These are phyloP conservation scores for Dipodomys merriami DNA, from an alignment of 2,113 vertebrate genomes.

Conservation along the genomic window DNA sequence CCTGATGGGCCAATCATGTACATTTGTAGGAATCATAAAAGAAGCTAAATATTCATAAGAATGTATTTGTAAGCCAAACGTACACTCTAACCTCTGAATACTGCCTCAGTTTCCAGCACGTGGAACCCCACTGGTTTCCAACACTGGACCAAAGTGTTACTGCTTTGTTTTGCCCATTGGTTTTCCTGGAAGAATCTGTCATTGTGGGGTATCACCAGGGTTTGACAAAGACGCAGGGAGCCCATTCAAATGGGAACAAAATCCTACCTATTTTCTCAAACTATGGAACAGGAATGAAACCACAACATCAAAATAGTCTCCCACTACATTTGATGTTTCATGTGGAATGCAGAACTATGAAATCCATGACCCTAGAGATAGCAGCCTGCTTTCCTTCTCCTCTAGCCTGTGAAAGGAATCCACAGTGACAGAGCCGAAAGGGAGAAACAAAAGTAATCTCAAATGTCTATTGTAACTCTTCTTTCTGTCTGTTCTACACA, in stretches of 20 bases:
- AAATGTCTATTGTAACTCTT: constrained; percentile 76
- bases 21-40: background rate
- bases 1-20: background rate
- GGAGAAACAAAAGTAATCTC: constrained; percentile 69
- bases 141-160: background rate
- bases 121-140: background rate
- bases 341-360: background rate
- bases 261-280: constrained; percentile 26
- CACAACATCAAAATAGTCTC: background rate
- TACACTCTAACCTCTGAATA: background rate
- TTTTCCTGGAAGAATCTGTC: constrained; percentile 42
- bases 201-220: background rate
- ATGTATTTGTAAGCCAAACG: background rate
- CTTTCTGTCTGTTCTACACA: background rate
- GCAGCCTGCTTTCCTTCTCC: background rate
- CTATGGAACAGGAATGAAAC: background rate
- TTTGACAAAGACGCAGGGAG: constrained; percentile 32
- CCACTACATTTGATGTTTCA: background rate
- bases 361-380: background rate
- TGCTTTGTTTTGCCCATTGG: background rate
- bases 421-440: constrained; percentile 56
- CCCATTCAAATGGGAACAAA: background rate
- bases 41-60: constrained; percentile 31
- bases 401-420: constrained; percentile 13
- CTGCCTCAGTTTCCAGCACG: constrained; percentile 27